These are phyloP conservation scores for Aramus guarauna DNA, from an alignment of 2,113 vertebrate species.

Conservation along the genomic window DNA sequence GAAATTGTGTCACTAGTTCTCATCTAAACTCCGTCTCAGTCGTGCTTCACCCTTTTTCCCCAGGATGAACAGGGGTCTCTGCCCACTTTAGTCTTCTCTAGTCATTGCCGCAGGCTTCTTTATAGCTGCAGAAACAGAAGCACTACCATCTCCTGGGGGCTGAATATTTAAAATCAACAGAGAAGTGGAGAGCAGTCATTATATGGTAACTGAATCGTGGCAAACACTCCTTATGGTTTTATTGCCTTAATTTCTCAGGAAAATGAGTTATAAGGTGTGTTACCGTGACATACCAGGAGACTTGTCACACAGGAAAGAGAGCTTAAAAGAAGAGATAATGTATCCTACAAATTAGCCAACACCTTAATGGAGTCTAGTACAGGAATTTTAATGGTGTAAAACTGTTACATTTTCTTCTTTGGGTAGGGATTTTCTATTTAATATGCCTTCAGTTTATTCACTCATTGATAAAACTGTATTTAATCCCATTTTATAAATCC, in stretches of 20 bases:
- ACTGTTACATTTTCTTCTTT: background rate
- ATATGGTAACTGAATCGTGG: background rate
- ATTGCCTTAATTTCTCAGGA: conserved; percentile 20
- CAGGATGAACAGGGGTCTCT: background rate
- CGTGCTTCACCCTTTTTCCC: background rate
- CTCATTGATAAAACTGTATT: conserved; percentile 7
- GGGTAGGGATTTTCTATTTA: background rate
- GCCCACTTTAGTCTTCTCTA: background rate
- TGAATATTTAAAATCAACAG: background rate
- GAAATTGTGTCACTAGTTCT: background rate
- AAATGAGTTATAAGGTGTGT: background rate
- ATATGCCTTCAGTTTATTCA: background rate
- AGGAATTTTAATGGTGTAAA: background rate
- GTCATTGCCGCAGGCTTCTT: background rate
- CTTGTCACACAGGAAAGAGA: background rate
- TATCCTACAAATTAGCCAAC: background rate
- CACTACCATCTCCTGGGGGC: background rate
- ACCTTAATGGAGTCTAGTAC: background rate
- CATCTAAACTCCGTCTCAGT: background rate
- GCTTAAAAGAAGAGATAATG: background rate
- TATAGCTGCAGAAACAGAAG: background rate
- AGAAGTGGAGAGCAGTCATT: background rate
- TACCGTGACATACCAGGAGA: background rate
- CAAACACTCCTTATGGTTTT: background rate
- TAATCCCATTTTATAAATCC: conserved; percentile 40